Percentiles rank a stretch among this genome's conserved stretches.
Conservation (phyloP, 2,888 invertebrate genomes). For the Agonopterix heracliana region DNA sequence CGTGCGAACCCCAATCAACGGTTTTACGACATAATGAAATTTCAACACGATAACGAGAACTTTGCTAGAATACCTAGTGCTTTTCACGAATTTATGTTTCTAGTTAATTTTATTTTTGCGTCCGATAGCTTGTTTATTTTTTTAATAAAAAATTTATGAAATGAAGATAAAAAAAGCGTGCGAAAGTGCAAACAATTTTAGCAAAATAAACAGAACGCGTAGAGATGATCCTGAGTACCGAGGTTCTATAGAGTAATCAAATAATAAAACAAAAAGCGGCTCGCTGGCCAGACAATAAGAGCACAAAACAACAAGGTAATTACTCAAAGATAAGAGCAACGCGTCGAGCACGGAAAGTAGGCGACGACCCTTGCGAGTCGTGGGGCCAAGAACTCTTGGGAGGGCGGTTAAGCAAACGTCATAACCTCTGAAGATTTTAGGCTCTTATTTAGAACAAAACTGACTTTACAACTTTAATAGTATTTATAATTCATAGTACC, state of each 20-base stretch:
- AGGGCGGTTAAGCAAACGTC: slow-evolving; percentile 5
- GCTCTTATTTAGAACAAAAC: no score
- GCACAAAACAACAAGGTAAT: slow-evolving; percentile 54
- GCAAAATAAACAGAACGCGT: neutral
- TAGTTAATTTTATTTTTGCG: neutral
- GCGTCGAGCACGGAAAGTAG: slow-evolving; percentile 44
- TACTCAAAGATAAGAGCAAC: slow-evolving; percentile 58
- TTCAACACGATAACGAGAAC: slow-evolving; percentile 9
- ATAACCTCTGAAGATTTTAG: neutral
- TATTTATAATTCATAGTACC: no score
- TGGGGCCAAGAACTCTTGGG: slow-evolving; percentile 16
- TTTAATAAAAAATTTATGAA: no score
- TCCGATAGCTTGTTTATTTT: no score
- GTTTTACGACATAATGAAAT: slow-evolving; percentile 31
- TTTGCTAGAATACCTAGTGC: neutral
- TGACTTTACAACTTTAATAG: no score
- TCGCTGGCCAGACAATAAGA: slow-evolving; percentile 40
- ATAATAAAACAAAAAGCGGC: slow-evolving; percentile 36
- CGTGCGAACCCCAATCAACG: slow-evolving; percentile 29
- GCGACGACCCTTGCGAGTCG: slow-evolving; percentile 35
- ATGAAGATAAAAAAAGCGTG: no score
- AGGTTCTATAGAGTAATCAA: slow-evolving; percentile 1
- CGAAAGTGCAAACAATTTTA: neutral
- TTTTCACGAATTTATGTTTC: neutral
- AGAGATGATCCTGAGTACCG: slow-evolving; percentile 4